Evolutionary conservation across 2,113 vertebrate genomes (phyloP).

Genomic region (Caloenas nicobarica): DNA sequence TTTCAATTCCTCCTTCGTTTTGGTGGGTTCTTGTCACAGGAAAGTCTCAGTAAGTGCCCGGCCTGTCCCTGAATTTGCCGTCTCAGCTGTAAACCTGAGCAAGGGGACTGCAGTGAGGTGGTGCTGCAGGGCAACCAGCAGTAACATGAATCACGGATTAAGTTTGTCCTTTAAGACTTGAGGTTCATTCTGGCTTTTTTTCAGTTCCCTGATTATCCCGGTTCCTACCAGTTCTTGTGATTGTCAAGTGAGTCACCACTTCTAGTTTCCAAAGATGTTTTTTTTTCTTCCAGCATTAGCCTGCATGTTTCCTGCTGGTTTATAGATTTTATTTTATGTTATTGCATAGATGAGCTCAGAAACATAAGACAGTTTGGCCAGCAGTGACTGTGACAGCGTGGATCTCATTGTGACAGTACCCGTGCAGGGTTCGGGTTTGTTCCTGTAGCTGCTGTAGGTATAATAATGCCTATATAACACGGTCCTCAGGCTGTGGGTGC

Average conservation of each 20-base stretch:
- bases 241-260: neutral
- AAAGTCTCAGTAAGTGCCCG: neutral
- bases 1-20: neutral
- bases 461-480: rapidly evolving
- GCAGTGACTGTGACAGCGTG: neutral
- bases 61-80: neutral
- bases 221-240: neutral
- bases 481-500: neutral
- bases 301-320: neutral
- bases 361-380: neutral
- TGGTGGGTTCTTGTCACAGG: neutral
- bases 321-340: neutral
- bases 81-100: neutral
- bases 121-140: neutral
- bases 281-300: neutral
- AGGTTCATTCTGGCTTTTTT: neutral
- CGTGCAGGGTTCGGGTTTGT: neutral
- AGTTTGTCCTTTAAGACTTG: neutral
- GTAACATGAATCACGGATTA: neutral
- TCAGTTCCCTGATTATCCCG: neutral
- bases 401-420: neutral
- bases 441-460: neutral
- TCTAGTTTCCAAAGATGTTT: neutral
- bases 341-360: neutral
- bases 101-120: neutral